Evolutionary conservation across 2,113 vertebrate species (phyloP), one percentile per base, ranked within the genome.

Genomic region (Chloroceryle aenea): DNA sequence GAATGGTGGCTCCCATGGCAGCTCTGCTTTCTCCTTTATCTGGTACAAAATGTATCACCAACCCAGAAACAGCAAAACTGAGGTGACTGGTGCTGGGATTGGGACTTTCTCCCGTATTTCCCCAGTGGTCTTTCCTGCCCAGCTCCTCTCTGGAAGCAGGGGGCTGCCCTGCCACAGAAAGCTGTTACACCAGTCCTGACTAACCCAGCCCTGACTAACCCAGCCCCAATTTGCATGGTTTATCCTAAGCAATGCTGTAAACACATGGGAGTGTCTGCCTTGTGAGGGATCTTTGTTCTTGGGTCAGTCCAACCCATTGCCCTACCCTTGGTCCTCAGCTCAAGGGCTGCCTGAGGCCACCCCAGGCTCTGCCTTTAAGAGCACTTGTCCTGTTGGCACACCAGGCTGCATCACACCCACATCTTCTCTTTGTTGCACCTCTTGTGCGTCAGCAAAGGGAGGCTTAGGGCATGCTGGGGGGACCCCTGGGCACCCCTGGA

Each of bases 371-470:
- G 20, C 22, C 12, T 8, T 4, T 7, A 4, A 9, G 25, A 16
- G 55, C 15, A 0, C 3, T 26, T 6, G 34, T 42, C 26, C 34
- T 4, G 1, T 34, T 14, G 67, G 15, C 30, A 2, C 22, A 1
- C 4, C 1, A 4, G 1, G 5, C 14, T 7, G 30, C 26, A 4
- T 23, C 38, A 0, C 4, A 2, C 9, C 3, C 10, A 0, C 25
- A 0, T 5, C 59, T 36, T 3, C 32, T 7, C 17, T 2, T 14
- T 61, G 1, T 16, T 10, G 7, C 34, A 1, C 42, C 42, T 7
- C 55, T 32, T 9, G 48, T n/a, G 50, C 19, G 0, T 27, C 67
- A 8, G 26, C 27, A 3, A 5, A 53, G 40, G 4, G 67, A 30
- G 67, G 74, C 14, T 15, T 11, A 1, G 55, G 47, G 42, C 4